phyloP scores from a whole-genome alignment of 2,888 invertebrate genomes.

The Drosophila mettleri region DNA sequence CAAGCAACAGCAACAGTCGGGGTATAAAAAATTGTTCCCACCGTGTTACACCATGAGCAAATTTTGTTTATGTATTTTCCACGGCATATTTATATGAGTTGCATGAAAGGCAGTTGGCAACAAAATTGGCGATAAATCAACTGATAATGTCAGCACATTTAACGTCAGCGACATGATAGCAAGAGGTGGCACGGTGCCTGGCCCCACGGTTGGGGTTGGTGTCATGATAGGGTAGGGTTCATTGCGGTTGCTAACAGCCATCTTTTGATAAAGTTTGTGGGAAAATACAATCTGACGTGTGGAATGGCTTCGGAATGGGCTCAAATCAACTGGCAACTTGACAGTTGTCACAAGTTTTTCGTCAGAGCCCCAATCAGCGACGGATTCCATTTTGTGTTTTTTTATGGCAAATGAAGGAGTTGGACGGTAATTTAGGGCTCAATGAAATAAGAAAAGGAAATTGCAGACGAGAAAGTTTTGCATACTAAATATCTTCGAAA shows the following conservation, averaged over 20 bases:
- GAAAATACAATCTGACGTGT: conserved; percentile 19
- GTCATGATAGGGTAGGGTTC: conserved; percentile 12
- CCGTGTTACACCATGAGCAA: conserved; percentile 17
- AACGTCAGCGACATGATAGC: conserved; percentile 42
- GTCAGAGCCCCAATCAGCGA: conserved; percentile 41
- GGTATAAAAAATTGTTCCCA: conserved; percentile 30
- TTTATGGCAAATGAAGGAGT: conserved; percentile 47
- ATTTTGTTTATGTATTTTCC: conserved; percentile 53
- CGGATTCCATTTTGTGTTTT: conserved; percentile 38
- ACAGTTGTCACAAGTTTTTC: conserved; percentile 45
- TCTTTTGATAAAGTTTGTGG: conserved; percentile 36
- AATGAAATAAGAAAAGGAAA: conserved; percentile 40
- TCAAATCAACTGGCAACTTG: conserved; percentile 39
- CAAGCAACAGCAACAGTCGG: background rate
- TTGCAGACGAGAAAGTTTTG: conserved; percentile 35
- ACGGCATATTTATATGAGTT: conserved; percentile 46
- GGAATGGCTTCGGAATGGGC: conserved; percentile 3
- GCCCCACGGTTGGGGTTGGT: background rate
- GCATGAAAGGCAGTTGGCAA: conserved; percentile 59
- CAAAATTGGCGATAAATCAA: conserved; percentile 76
- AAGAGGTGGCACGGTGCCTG: conserved; percentile 9
- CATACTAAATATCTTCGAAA: conserved; percentile 6
- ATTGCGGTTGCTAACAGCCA: conserved; percentile 25
- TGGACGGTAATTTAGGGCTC: background rate
- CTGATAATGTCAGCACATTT: conserved; percentile 79